Evolutionary conservation across 2,113 vertebrate species (phyloP).

Genomic region (Caretta caretta): DNA sequence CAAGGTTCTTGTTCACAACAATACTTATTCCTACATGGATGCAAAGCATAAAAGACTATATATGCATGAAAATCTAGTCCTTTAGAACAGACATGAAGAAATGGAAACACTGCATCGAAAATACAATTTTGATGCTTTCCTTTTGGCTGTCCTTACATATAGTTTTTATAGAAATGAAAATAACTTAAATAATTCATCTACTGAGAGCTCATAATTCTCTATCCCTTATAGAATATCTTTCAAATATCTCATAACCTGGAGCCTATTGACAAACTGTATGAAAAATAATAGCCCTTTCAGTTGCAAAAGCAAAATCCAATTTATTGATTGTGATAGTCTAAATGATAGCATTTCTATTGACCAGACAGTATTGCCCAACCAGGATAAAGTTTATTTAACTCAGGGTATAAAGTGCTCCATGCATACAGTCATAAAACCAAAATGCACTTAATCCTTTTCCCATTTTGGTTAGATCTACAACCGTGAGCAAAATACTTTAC

Average conservation of each 20-base stretch:
- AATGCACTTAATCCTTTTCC: not conserved
- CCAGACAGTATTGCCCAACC: conserved; percentile 40
- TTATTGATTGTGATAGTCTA: conserved; percentile 75
- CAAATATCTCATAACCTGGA: conserved; percentile 60
- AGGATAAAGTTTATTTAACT: conserved; percentile 45
- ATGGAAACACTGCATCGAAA: conserved; percentile 58
- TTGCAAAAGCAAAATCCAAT: conserved; percentile 71
- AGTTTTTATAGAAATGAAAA: conserved; percentile 69
- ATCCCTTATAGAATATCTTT: conserved; percentile 63
- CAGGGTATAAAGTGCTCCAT: not conserved
- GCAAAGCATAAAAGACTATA: conserved; percentile 48
- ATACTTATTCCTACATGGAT: not conserved
- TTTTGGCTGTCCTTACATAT: conserved; percentile 58
- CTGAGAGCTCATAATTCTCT: conserved; percentile 74
- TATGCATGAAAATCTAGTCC: conserved; percentile 30
- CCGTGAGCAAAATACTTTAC: rapidly evolving
- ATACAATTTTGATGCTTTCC: conserved; percentile 55
- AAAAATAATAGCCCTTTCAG: conserved; percentile 70
- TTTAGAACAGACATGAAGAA: conserved; percentile 60
- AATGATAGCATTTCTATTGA: conserved; percentile 71
- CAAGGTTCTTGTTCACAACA: not conserved
- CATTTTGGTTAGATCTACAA: not conserved
- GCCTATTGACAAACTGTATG: conserved; percentile 76
- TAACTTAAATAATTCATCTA: conserved; percentile 76
- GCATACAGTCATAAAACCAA: not conserved